Base-by-base conservation (phyloP, 2,888 invertebrate species). In the Stenotaenia linearis region DNA sequence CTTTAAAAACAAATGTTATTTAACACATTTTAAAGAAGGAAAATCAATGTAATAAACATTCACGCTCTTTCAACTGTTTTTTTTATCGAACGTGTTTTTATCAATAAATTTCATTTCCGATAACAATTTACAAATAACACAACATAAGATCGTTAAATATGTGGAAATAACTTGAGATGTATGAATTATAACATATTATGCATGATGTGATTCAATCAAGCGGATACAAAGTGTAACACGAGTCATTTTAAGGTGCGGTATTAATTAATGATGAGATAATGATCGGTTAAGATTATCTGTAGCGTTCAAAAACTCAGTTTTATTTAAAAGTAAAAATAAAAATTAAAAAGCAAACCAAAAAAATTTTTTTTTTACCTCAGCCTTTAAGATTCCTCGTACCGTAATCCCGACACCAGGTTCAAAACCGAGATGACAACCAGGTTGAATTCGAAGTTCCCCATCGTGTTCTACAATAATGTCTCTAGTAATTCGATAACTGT, bases 331-430 rank as follows among this genome's bases (percentile, higher is more conserved):
- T n/a, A 56, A 56, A 56, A 56, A 21, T 56, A 56, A 56, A 15
- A 21, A 75, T 25, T 6, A 21, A 25, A 75, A 75, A 5, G 7
- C 5, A 4, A 12, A 45, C 84, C n/a, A n/a, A n/a, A n/a, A n/a
- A n/a, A n/a, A n/a, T n/a, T n/a, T n/a, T n/a, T n/a, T n/a, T n/a
- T n/a, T 92, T 89, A 98, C 98, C 90, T 93, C 90, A 79, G 97
- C 97, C 80, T 91, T 90, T 35, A 98, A 88, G 82, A 93, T 91
- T 83, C 98, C 98, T 84, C 93, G 91, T 75, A 98, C 93, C 32
- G 95, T 96, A 85, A 99, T 92, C 82, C 98, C 98, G 83, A 94
- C 91, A 88, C 96, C 95, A 1, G 97, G 94, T 5, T 93, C 93
- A 86, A 98, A 96, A 83, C 92, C 90, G 79, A 99, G 88, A 84